Evolutionary conservation across 2,797 vertebrate genomes (phyloP).

Genomic region (Triplophysa bombifrons): DNA sequence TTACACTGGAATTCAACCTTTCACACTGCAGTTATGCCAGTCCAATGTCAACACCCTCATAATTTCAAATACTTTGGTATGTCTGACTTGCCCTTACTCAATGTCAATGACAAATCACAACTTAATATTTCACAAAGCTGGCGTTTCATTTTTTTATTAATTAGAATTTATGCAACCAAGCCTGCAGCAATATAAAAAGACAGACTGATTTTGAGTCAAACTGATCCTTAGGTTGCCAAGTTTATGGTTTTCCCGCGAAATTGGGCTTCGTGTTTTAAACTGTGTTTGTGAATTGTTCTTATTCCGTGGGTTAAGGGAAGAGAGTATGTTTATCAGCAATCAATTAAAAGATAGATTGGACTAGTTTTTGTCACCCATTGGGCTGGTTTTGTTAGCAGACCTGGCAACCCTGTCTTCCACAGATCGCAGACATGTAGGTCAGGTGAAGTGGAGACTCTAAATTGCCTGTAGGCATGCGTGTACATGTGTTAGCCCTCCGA

Average conservation of each 20-base stretch:
- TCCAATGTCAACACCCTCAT: constrained; percentile 20
- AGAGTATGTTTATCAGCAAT: too few relatives aligned
- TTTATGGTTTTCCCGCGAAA: too few relatives aligned
- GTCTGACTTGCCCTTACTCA: constrained; percentile 39
- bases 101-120: constrained; percentile 40
- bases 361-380: too few relatives aligned
- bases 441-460: background rate
- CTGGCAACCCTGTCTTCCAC: background rate
- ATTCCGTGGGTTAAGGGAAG: too few relatives aligned
- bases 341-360: too few relatives aligned
- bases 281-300: too few relatives aligned
- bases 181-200: background rate
- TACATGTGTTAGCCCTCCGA: background rate
- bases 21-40: constrained; percentile 16
- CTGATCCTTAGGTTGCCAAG: background rate
- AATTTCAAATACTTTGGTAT: background rate
- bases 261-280: too few relatives aligned
- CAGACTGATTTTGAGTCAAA: background rate
- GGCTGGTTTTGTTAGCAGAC: too few relatives aligned
- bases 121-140: constrained; percentile 1
- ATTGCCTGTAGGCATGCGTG: background rate
- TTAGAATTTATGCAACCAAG: background rate
- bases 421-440: background rate
- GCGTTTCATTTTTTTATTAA: background rate
- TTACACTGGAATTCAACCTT: constrained; percentile 27